Conservation (phyloP, 2,797 vertebrate species). For the Poliocrania exsul region DNA sequence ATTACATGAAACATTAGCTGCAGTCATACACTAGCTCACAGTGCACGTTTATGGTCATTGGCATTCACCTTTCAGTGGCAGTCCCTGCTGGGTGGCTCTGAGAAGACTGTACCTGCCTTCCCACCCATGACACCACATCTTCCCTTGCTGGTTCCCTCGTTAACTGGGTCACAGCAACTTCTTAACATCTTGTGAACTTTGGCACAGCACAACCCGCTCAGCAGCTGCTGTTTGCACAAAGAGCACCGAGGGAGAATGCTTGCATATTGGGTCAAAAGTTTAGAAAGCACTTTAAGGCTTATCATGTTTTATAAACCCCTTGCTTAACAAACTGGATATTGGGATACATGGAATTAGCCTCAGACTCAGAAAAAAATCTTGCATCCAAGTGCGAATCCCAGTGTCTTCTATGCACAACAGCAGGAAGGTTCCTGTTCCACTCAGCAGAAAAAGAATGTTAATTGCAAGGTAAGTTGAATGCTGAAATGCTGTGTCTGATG, state of each 20-base stretch:
- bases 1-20: background rate
- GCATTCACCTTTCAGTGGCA: background rate
- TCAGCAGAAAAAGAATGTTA: background rate
- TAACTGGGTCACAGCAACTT: background rate
- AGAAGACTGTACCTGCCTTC: background rate
- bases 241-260: background rate
- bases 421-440: background rate
- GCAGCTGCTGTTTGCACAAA: background rate
- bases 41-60: background rate
- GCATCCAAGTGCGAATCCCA: background rate
- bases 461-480: background rate
- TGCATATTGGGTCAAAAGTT: background rate
- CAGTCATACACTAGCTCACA: background rate
- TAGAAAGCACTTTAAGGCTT: background rate
- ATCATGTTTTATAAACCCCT: background rate
- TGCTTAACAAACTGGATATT: background rate
- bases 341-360: background rate
- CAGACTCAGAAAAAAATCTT: background rate
- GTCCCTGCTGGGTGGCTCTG: background rate
- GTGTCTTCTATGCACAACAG: background rate
- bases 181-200: accelerated
- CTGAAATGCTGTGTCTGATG: background rate
- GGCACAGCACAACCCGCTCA: background rate
- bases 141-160: accelerated
- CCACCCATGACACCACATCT: background rate